These are phyloP conservation scores for Bunonema sp. DNA, from an alignment of 2,888 invertebrate genomes.

Conservation along the genomic window DNA sequence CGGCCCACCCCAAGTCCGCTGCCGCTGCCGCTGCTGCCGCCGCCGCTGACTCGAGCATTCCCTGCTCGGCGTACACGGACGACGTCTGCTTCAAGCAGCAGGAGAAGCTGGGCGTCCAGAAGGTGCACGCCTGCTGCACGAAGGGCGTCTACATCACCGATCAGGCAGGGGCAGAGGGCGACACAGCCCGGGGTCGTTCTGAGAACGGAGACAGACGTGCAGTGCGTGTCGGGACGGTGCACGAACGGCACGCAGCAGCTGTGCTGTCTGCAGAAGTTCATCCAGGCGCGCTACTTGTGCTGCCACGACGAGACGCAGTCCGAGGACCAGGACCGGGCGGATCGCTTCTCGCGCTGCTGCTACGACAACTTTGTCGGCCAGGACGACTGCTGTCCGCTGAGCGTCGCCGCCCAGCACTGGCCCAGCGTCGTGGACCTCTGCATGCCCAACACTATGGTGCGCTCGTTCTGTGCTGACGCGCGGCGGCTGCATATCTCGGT, in stretches of 20 bases:
- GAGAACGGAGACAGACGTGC: too few relatives aligned
- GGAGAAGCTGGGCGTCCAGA: slow-evolving; percentile 14
- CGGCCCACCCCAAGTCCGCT: too few relatives aligned
- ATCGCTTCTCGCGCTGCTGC: slow-evolving; percentile 39
- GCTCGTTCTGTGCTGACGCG: too few relatives aligned
- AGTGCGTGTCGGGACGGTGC: slow-evolving; percentile 23
- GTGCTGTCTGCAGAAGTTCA: slow-evolving; percentile 43
- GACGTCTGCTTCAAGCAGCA: slow-evolving; percentile 40
- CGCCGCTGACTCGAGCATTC: too few relatives aligned
- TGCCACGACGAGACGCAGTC: slow-evolving; percentile 26
- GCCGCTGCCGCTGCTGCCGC: too few relatives aligned
- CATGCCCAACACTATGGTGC: slow-evolving; percentile 33
- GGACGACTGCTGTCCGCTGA: slow-evolving; percentile 30
- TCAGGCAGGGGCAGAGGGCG: not conserved
- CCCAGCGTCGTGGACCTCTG: slow-evolving; percentile 34
- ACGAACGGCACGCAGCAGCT: slow-evolving; percentile 31
- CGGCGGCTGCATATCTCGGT: too few relatives aligned
- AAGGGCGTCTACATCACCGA: slow-evolving; percentile 38
- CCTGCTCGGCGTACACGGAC: slow-evolving; percentile 36
- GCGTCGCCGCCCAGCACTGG: slow-evolving; percentile 32
- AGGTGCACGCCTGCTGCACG: slow-evolving; percentile 35
- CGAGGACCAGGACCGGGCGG: slow-evolving; percentile 16
- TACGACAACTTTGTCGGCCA: slow-evolving; percentile 26
- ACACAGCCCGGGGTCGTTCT: too few relatives aligned
- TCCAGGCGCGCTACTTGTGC: slow-evolving; percentile 36